phyloP scores from a whole-genome alignment of 2,113 vertebrate genomes.

The Choloepus hoffmanni region DNA sequence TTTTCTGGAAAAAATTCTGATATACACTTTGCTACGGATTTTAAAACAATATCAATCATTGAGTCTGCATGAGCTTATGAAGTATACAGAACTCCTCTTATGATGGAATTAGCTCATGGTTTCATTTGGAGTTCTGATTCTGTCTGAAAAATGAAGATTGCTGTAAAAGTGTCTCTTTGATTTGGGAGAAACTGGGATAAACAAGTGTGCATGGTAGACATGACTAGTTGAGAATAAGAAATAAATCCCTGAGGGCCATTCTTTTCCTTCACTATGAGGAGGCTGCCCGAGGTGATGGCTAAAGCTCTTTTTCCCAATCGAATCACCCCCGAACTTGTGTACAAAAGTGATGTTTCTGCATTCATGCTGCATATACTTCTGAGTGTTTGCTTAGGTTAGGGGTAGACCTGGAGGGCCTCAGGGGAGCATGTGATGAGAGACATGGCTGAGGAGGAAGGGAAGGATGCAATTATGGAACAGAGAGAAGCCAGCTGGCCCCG shows the following conservation, averaged over 20 bases:
- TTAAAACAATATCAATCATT: background rate
- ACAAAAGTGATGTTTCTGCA: background rate
- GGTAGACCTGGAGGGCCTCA: background rate
- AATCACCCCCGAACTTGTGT: background rate
- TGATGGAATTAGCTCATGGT: background rate
- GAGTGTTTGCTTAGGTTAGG: background rate
- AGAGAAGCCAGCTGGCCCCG: background rate
- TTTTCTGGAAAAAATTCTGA: slow-evolving; percentile 2
- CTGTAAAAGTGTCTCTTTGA: background rate
- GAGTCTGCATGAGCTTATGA: slow-evolving; percentile 12
- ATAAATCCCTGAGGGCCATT: background rate
- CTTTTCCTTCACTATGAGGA: background rate
- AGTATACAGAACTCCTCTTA: background rate
- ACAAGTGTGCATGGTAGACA: background rate
- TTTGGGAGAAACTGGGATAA: background rate
- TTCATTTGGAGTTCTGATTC: slow-evolving; percentile 42
- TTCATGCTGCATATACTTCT: background rate
- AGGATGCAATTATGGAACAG: background rate
- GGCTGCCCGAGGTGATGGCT: background rate
- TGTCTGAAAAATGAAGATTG: slow-evolving; percentile 29
- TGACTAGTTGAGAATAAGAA: background rate
- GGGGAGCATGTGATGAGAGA: background rate
- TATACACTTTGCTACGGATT: background rate
- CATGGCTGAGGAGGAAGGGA: background rate
- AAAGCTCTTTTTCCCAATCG: background rate